Evolutionary conservation across 2,797 vertebrate species (phyloP).

Genomic region (Podarcis lilfordi): DNA sequence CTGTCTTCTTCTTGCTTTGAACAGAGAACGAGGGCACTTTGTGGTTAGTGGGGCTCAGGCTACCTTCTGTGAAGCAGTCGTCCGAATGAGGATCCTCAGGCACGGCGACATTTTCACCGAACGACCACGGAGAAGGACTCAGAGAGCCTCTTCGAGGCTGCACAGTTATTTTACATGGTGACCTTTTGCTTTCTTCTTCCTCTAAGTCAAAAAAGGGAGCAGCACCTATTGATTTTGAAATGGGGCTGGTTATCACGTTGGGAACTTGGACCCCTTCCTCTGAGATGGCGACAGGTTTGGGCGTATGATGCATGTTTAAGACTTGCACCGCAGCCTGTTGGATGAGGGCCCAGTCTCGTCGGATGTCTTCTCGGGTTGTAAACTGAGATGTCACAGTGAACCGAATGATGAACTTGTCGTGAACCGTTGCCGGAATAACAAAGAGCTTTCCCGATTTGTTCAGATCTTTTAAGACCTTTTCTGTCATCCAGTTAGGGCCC

Average conservation of each 20-base stretch:
- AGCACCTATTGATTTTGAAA: constrained; percentile 15
- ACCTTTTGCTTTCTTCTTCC: constrained; percentile 45
- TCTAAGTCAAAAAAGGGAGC: constrained; percentile 42
- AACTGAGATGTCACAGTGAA: constrained; percentile 95
- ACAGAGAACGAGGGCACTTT: constrained; percentile 74
- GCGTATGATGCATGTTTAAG: constrained; percentile 67
- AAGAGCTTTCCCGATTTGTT: constrained; percentile 87
- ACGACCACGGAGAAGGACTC: constrained; percentile 35
- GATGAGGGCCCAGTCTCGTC: constrained; percentile 90
- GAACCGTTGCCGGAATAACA: constrained; percentile 90
- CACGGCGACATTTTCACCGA: constrained; percentile 50
- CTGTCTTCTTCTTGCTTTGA: constrained; percentile 81
- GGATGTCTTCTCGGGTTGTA: constrained; percentile 89
- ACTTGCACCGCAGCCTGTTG: constrained; percentile 80
- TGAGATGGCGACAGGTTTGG: constrained; percentile 35
- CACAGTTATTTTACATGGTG: constrained; percentile 59
- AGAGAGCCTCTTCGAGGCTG: constrained; percentile 64
- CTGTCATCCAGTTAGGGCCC: constrained; percentile 90
- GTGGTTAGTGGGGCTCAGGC: constrained; percentile 58
- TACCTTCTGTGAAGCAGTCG: constrained; percentile 74
- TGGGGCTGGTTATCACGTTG: background rate
- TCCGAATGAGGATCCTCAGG: constrained; percentile 61
- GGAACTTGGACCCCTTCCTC: constrained; percentile 47
- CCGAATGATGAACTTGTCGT: constrained; percentile 90
- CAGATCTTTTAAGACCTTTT: constrained; percentile 88